phyloP scores from a whole-genome alignment of 2,113 vertebrate species.

The Cyanoderma ruficeps region DNA sequence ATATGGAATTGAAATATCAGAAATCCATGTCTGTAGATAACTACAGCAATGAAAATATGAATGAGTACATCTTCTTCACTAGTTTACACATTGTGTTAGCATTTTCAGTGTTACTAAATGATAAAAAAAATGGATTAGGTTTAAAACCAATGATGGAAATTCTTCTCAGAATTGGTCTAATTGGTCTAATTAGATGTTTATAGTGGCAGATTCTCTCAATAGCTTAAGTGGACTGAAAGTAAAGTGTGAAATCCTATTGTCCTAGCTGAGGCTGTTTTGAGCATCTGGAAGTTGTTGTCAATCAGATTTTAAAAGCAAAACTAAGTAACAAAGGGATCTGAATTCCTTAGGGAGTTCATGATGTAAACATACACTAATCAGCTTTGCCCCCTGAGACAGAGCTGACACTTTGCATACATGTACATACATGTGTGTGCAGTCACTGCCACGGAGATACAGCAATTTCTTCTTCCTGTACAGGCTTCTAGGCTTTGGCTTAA shows the following conservation, averaged over 20 bases:
- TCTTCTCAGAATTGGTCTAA: background rate
- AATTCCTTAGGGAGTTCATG: background rate
- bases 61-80: background rate
- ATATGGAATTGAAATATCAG: background rate
- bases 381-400: background rate
- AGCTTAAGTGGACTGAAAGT: background rate
- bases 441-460: background rate
- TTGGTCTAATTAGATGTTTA: background rate
- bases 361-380: background rate
- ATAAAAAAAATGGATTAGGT: background rate
- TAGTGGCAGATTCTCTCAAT: background rate
- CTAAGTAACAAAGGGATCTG: background rate
- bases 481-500: constrained; percentile 9
- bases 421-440: fast-evolving
- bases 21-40: background rate
- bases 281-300: background rate
- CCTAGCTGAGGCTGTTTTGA: background rate
- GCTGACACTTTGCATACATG: fast-evolving
- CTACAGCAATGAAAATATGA: background rate
- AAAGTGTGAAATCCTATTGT: background rate
- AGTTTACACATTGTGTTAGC: background rate
- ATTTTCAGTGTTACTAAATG: background rate
- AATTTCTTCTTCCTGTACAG: background rate
- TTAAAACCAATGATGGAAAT: background rate
- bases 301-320: background rate